These are phyloP conservation scores for Agelaius tricolor DNA, from an alignment of 2,113 vertebrate genomes.

Conservation along the genomic window DNA sequence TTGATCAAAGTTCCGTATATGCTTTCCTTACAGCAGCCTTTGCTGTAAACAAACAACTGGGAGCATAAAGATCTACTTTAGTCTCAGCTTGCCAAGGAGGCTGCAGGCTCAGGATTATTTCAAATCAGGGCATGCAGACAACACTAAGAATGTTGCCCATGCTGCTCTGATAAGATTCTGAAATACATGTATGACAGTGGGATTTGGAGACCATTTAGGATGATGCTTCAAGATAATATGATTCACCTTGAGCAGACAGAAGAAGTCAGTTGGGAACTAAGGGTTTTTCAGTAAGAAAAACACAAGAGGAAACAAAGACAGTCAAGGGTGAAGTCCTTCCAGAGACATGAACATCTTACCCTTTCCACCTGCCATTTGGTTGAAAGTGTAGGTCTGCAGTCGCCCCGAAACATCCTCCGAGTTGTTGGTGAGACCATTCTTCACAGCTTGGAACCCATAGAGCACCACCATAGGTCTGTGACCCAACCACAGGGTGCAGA, in stretches of 20 bases:
- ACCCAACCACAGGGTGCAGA: conserved; percentile 64
- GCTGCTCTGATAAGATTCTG: not conserved
- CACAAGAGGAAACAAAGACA: not conserved
- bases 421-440: conserved; percentile 41
- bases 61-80: not conserved
- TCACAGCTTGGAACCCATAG: conserved; percentile 45
- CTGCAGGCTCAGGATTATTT: not conserved
- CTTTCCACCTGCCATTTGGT: conserved; percentile 19
- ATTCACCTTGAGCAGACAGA: not conserved
- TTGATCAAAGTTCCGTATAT: not conserved
- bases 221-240: not conserved
- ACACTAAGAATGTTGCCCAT: not conserved
- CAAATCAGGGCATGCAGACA: not conserved
- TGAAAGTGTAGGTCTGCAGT: not conserved
- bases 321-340: not conserved
- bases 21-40: not conserved
- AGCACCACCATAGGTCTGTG: not conserved
- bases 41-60: not conserved
- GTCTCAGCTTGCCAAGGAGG: not conserved
- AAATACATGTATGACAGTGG: not conserved
- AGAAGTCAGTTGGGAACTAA: not conserved
- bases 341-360: not conserved
- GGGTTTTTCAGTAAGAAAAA: not conserved
- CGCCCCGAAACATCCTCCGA: conserved; percentile 22
- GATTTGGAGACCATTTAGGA: not conserved